Evolutionary conservation across 1,140 invertebrate species (phyloP).

Genomic region (Chlorops oryzae): DNA sequence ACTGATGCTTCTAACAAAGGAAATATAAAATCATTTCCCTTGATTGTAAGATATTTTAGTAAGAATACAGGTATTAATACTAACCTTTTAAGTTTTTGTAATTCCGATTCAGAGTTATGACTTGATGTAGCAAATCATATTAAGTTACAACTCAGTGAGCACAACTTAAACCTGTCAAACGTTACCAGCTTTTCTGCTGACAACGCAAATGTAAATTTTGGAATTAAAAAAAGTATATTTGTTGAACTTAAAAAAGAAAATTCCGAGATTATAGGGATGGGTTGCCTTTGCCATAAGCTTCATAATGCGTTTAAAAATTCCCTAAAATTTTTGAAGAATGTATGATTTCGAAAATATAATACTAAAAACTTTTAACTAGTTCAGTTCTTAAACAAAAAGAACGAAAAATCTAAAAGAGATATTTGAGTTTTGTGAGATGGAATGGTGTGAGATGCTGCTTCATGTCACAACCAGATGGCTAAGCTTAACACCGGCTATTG

Average conservation of each 20-base stretch:
- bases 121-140: slow-evolving; percentile 5
- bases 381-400: slow-evolving; percentile 4
- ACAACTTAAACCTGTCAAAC: neutral
- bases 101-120: slow-evolving; percentile 1
- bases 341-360: slow-evolving; percentile 7
- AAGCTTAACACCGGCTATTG: slow-evolving; percentile 3
- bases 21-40: neutral
- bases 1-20: slow-evolving; percentile 4
- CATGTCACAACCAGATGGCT: slow-evolving; percentile 5
- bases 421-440: slow-evolving; percentile 6
- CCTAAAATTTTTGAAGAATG: slow-evolving; percentile 4
- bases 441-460: slow-evolving; percentile 2
- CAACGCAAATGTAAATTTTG: slow-evolving; percentile 4
- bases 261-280: slow-evolving; percentile 1
- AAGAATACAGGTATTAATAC: slow-evolving; percentile 1
- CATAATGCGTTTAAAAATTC: slow-evolving; percentile 5
- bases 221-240: slow-evolving; percentile 7
- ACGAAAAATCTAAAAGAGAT: slow-evolving; percentile 2
- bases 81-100: slow-evolving; percentile 8
- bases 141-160: neutral
- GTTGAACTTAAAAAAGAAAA: slow-evolving; percentile 9
- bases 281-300: slow-evolving; percentile 3
- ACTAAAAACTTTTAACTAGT: slow-evolving; percentile 6
- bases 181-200: too few species aligned
- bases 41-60: neutral